Conservation (phyloP, 2,113 vertebrate species). For the Mesitornis unicolor region DNA sequence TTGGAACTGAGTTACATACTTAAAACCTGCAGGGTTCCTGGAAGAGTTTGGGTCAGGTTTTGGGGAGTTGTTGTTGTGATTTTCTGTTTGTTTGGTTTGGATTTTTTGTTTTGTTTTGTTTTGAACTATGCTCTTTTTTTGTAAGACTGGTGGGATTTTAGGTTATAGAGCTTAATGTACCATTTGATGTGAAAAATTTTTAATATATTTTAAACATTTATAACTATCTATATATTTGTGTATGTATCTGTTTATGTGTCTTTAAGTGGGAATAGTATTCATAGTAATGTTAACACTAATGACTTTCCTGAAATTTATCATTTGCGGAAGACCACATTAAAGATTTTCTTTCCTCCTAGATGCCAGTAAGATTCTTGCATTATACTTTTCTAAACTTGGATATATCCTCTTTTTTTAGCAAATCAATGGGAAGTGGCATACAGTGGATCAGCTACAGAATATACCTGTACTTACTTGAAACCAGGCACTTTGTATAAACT, state of each 20-base stretch:
- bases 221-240: neutral
- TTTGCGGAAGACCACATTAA: neutral
- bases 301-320: neutral
- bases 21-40: neutral
- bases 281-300: neutral
- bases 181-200: neutral
- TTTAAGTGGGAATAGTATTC: neutral
- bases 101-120: neutral
- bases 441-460: slow-evolving; percentile 87
- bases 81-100: no score
- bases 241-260: fast-evolving
- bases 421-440: slow-evolving; percentile 92
- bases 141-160: neutral
- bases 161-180: neutral
- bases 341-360: neutral
- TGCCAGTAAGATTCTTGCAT: neutral
- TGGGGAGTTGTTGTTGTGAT: neutral
- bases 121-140: neutral
- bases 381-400: neutral
- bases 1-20: neutral
- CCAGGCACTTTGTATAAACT: slow-evolving; percentile 91
- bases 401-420: slow-evolving; percentile 65
- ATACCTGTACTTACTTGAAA: slow-evolving; percentile 86
- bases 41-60: neutral
- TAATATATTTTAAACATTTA: neutral